Conservation (phyloP, 2,888 invertebrate genomes). For the Aspidiotus rigidus region DNA sequence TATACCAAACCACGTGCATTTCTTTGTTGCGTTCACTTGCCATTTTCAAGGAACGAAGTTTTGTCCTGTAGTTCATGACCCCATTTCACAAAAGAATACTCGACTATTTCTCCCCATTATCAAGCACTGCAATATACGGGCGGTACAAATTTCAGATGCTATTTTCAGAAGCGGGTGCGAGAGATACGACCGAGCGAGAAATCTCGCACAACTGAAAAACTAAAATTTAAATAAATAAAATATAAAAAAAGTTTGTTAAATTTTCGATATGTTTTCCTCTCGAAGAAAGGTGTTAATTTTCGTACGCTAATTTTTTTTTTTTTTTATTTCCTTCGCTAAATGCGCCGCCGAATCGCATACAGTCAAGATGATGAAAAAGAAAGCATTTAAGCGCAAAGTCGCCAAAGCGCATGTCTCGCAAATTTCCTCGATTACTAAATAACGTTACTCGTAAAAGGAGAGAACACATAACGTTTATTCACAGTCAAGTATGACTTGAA, state of each 20-base stretch:
- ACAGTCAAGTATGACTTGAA: conserved; percentile 26
- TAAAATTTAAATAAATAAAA: not conserved
- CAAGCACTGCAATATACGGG: not conserved
- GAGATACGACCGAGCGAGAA: not conserved
- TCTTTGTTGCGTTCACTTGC: not conserved
- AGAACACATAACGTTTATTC: conserved; percentile 16
- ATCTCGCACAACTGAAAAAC: not conserved
- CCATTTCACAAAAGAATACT: not conserved
- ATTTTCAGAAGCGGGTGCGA: not conserved
- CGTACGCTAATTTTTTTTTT: not conserved
- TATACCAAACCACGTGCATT: not conserved
- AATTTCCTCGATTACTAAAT: conserved; percentile 26
- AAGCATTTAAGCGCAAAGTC: not conserved
- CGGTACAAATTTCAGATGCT: not conserved
- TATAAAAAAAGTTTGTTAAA: not conserved
- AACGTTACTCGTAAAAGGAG: not conserved
- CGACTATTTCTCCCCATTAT: not conserved
- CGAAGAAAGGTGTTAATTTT: not conserved
- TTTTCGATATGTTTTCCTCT: not conserved
- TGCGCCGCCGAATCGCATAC: not conserved
- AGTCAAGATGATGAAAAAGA: not conserved
- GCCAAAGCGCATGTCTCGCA: not conserved
- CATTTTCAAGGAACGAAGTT: not conserved
- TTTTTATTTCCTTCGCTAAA: not conserved
- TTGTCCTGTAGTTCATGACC: not conserved